A percentile compares a stretch with the other conserved stretches of the same genome.
Conservation (phyloP, 2,797 vertebrate species). For the Uromys caudimaculatus region DNA sequence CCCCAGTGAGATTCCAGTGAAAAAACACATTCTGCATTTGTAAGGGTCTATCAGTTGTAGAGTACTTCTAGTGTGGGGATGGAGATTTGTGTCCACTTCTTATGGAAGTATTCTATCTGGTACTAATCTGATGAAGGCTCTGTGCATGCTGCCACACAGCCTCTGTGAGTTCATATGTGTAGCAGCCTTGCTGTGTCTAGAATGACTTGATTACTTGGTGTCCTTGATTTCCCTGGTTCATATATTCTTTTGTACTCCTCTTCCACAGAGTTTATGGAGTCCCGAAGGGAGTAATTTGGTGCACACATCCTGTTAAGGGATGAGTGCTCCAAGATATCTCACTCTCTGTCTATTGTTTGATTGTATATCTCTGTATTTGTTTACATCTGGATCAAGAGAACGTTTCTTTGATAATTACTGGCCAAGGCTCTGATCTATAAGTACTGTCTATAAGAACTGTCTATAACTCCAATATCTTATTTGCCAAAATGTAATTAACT, state of each 20-base stretch:
- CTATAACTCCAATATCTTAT: neutral
- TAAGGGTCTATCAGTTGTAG: neutral
- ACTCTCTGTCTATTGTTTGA: neutral
- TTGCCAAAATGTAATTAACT: neutral
- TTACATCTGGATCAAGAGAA: neutral
- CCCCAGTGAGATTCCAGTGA: neutral
- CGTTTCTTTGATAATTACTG: neutral
- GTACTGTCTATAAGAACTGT: neutral
- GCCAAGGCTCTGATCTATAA: neutral
- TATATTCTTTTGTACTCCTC: neutral
- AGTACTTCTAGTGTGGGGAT: neutral
- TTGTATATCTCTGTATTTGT: too few species aligned
- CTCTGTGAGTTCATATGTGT: neutral
- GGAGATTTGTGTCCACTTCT: neutral
- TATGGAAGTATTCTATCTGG: neutral
- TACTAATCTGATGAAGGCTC: neutral
- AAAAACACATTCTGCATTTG: neutral
- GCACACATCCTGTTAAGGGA: neutral
- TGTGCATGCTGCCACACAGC: neutral
- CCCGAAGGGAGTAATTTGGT: too few species aligned
- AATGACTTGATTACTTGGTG: neutral
- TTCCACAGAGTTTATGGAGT: neutral
- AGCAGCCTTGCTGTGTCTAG: too few species aligned
- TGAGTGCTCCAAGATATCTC: too few species aligned
- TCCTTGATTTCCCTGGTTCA: neutral